phyloP scores from a whole-genome alignment of 1,140 invertebrate species.

The Lanistes nyassanus region DNA sequence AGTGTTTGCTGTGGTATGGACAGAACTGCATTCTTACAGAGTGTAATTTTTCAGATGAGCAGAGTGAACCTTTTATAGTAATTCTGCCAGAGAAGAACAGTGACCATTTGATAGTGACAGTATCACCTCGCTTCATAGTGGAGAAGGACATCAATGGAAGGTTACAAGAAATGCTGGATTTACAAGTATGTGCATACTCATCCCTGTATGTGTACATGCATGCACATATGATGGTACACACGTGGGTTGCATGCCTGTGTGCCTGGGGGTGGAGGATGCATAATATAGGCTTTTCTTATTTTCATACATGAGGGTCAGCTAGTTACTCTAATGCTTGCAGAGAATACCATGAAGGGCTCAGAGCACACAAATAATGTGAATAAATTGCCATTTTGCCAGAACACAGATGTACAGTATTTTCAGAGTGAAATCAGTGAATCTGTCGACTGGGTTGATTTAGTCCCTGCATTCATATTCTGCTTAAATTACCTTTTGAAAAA shows the following conservation, averaged over 20 bases:
- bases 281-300: neutral
- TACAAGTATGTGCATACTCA: slow-evolving; percentile 27
- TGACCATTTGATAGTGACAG: slow-evolving; percentile 44
- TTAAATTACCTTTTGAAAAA: too few species aligned
- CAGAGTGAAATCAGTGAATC: too few species aligned
- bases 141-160: slow-evolving; percentile 53
- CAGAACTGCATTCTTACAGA: neutral
- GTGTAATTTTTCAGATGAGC: slow-evolving; percentile 41
- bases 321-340: too few species aligned
- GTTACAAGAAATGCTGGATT: slow-evolving; percentile 42
- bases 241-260: too few species aligned
- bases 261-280: neutral
- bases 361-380: too few species aligned
- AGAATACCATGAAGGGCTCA: too few species aligned
- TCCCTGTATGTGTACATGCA: neutral
- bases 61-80: slow-evolving; percentile 57
- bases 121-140: slow-evolving; percentile 48
- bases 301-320: too few species aligned
- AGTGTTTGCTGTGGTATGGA: neutral
- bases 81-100: slow-evolving; percentile 37
- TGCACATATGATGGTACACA: neutral
- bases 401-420: too few species aligned
- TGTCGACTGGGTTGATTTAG: too few species aligned
- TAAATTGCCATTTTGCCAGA: too few species aligned
- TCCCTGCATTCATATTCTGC: too few species aligned